Evolutionary conservation across 2,113 vertebrate genomes (phyloP).

Genomic region (Macquaria ambigua): DNA sequence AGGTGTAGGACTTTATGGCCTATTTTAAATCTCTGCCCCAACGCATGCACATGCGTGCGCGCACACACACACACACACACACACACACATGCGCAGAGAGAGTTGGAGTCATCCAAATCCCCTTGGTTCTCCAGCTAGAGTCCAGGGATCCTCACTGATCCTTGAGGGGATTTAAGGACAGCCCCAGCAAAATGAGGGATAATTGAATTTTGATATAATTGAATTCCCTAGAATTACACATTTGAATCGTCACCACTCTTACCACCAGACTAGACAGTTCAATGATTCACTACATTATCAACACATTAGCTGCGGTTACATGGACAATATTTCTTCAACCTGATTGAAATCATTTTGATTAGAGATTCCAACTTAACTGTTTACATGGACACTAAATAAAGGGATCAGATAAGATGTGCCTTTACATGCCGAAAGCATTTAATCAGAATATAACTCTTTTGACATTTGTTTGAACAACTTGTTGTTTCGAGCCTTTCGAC

Average conservation of each 20-base stretch:
- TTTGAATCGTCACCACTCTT: background rate
- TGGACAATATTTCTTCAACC: no score
- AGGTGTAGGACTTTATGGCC: slow-evolving; percentile 29
- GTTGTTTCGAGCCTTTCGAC: no score
- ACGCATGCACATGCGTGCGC: background rate
- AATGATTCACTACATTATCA: background rate
- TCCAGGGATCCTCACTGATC: slow-evolving; percentile 39
- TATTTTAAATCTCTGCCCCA: slow-evolving; percentile 42
- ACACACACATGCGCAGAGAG: background rate
- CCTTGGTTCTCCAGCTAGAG: background rate
- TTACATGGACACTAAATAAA: no score
- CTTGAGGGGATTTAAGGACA: slow-evolving; percentile 37
- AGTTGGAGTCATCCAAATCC: slow-evolving; percentile 1
- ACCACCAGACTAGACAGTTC: background rate
- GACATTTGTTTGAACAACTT: no score
- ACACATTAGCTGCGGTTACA: background rate
- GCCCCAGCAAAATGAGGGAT: slow-evolving; percentile 29
- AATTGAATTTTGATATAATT: slow-evolving; percentile 38
- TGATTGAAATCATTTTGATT: no score
- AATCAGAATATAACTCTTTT: no score
- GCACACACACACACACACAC: background rate
- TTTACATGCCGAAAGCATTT: no score
- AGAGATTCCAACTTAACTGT: no score
- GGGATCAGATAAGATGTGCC: no score
- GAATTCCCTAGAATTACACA: slow-evolving; percentile 6